Base-by-base conservation (phyloP, 1,140 invertebrate genomes). In the Triops longicaudatus region DNA sequence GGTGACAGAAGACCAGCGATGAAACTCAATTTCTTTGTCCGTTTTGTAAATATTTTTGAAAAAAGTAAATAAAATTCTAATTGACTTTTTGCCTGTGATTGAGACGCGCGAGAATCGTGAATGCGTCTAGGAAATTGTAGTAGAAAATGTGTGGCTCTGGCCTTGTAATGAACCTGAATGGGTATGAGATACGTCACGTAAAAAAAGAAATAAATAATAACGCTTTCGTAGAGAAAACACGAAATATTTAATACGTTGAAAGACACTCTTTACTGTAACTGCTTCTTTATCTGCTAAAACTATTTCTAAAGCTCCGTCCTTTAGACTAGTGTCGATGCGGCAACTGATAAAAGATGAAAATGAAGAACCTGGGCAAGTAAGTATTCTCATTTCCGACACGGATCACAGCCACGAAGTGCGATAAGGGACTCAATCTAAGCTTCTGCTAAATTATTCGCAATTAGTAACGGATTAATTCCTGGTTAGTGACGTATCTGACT, bases 1-100 rank as follows among this genome's bases (percentile, higher is more conserved):
- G 11, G 37, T 9, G 50, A 63, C 50, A 50, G 11, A 75, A 42
- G 41, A 75, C 22, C 74, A 22, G 74, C 44, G 74, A 44, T 75
- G 26, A 42, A 43, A 44, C 1, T 17, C 37, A 10, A 43, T 41
- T 41, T 11, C 22, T n/a, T n/a, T 42, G 6, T n/a, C 37, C 42
- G 14, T 22, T 0, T 63, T 63, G 50, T 63, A 63, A 9, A 63
- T 63, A 63, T 5, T n/a, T 22, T 63, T 63, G 10, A 63, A 63
- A n/a, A 63, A 63, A 63, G 11, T 63, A 63, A 63, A 63, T 37
- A 63, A 63, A 63, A 22, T 63, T 63, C n/a, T 63, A 63, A 63
- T 14, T 22, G n/a, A 63, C 31, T 14, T 7, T 63, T 63, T 63
- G 50, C 50, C 50, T 63, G 50, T 63, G 50, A 63, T 63, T 63